Conservation (phyloP, 2,888 invertebrate species). For the Dicranocentrus wangi region DNA sequence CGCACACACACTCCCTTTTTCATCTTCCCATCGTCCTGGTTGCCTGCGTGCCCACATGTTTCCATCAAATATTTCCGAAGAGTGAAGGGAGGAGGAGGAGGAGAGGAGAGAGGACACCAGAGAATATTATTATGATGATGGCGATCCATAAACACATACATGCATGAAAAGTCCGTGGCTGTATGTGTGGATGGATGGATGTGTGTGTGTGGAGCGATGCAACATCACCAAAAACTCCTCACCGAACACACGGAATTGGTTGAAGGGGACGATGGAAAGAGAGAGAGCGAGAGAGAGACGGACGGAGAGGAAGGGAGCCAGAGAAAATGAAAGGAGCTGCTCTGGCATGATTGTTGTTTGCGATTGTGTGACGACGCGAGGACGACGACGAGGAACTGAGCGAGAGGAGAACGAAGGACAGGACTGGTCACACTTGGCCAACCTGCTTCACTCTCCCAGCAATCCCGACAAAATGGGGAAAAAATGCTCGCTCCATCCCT, state of each 20-base stretch:
- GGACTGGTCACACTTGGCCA: conserved; percentile 64
- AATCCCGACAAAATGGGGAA: no score
- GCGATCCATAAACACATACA: conserved; percentile 26
- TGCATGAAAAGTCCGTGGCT: no score
- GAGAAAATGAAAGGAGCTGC: conserved; percentile 25
- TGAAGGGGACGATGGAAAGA: conserved; percentile 19
- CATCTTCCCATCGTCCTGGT: background rate
- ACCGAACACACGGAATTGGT: background rate
- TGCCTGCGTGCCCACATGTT: conserved; percentile 32
- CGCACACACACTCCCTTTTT: no score
- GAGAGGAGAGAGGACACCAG: conserved; percentile 16
- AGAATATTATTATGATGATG: conserved; percentile 22
- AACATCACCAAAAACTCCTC: no score
- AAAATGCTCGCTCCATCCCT: no score
- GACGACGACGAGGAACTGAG: no score
- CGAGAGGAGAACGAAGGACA: conserved; percentile 22
- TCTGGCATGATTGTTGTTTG: conserved; percentile 29
- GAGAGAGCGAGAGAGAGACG: background rate
- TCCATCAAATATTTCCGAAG: conserved; percentile 39
- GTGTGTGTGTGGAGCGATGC: no score
- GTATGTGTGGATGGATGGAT: no score
- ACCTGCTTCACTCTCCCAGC: background rate
- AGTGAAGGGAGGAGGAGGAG: background rate
- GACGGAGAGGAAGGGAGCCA: background rate
- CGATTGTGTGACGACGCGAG: conserved; percentile 24